Evolutionary conservation across 2,113 vertebrate genomes (phyloP), one percentile per base, ranked within the genome.

Genomic region (Lophochroa leadbeateri): DNA sequence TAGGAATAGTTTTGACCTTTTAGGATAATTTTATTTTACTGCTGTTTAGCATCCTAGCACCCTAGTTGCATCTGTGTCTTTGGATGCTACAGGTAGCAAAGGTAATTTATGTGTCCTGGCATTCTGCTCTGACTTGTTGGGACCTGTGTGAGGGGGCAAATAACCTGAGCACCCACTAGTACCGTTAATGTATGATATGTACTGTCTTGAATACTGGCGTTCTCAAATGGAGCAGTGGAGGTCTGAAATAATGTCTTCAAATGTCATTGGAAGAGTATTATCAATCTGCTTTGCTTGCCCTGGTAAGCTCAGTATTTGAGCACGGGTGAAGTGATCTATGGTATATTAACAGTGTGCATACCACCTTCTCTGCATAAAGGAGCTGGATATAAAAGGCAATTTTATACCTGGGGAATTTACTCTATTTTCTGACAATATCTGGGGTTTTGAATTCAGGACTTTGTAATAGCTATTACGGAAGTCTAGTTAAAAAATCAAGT

Each of bases 261-360:
- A 61, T 81, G 58, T 20, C 82, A 86, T 24, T 13, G 35, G 57
- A 28, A 23, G 52, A 17, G 28, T 29, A 53, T 58, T 82, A 52
- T 53, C 47, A 61, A 4, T 67, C 47, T 58, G 33, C 4, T 39
- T 35, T 47, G 10, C 69, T 39, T 77, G 43, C 50, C 69, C 69
- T 61, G 43, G 23, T 28, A 18, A 37, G 63, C 71, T 88, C 89
- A 41, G 52, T 17, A 16, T 52, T 46, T 31, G 41, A 41, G 53
- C 63, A 18, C 5, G 35, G 41, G 25, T 61, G 44, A 63, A 53
- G 47, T 46, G 71, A 67, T 31, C 63, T 52, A 2, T 18, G 41
- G 14, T 3, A 1, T 31, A 17, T 11, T 18, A 79, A 17, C 37
- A 43, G 60, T 2, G 20, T 2, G 1, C 0, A 0, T 23, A 33